A percentile compares a stretch with the other conserved stretches of the same genome.
Conservation (phyloP, 2,888 invertebrate species). For the Stenodema calcarata region DNA sequence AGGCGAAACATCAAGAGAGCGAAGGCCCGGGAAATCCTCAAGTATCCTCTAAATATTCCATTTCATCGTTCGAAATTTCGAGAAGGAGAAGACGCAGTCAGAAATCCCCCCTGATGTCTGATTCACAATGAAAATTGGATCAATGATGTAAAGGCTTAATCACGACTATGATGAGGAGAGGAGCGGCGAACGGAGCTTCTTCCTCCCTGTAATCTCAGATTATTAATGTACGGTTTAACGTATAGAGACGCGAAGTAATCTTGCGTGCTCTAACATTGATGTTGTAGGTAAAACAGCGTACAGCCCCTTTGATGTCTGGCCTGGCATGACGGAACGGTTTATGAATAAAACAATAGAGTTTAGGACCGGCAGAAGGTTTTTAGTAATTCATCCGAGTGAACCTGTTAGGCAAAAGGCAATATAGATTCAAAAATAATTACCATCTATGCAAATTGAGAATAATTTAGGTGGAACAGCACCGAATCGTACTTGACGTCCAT, state of each 20-base stretch:
- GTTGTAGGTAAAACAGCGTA: not conserved
- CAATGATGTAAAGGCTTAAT: constrained; percentile 41
- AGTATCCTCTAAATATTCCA: constrained; percentile 4
- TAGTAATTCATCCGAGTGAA: not conserved
- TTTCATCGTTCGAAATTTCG: not conserved
- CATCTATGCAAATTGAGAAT: not conserved
- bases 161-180: not conserved
- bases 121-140: constrained; percentile 35
- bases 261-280: constrained; percentile 33
- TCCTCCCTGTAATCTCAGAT: constrained; percentile 24
- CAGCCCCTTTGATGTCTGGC: constrained; percentile 25
- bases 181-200: not conserved
- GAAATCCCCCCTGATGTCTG: not conserved
- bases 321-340: constrained; percentile 10
- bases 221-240: constrained; percentile 26
- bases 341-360: constrained; percentile 22
- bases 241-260: constrained; percentile 13
- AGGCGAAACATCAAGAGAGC: not conserved
- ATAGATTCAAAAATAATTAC: not conserved
- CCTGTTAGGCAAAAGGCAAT: not conserved
- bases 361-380: not conserved
- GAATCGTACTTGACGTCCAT: too few species aligned
- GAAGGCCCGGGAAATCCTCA: not conserved
- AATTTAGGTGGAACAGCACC: not conserved
- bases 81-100: not conserved